Evolutionary conservation across 2,888 invertebrate genomes (phyloP).

Genomic region (Pelosia muscerda): DNA sequence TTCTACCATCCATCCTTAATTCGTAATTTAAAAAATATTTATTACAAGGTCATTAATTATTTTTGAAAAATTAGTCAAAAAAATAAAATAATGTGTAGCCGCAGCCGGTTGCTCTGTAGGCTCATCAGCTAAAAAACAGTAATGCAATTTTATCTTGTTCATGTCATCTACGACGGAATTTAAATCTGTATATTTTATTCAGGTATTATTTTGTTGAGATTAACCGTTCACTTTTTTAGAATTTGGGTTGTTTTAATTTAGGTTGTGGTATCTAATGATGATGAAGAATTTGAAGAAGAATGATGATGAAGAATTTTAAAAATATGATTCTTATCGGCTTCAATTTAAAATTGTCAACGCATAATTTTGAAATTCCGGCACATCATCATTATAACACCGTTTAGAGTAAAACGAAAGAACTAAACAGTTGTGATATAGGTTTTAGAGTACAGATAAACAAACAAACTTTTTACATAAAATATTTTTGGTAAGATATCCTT

Average conservation of each 20-base stretch:
- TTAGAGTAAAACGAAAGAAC: too few relatives aligned
- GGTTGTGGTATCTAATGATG: neutral
- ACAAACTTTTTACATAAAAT: too few relatives aligned
- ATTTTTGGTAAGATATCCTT: too few relatives aligned
- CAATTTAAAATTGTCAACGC: neutral
- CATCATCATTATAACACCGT: too few relatives aligned
- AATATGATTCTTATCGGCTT: neutral
- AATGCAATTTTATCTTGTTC: constrained; percentile 2
- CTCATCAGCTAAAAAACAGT: neutral
- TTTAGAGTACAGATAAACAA: too few relatives aligned
- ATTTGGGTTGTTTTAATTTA: neutral
- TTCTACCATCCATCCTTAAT: neutral
- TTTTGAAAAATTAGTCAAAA: neutral
- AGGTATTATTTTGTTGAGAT: constrained; percentile 5
- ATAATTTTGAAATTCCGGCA: neutral
- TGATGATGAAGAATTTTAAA: neutral
- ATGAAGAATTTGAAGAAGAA: neutral
- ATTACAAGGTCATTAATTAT: neutral
- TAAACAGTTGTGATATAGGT: too few relatives aligned
- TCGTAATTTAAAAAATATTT: neutral
- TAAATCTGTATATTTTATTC: neutral
- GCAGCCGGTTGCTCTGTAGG: neutral
- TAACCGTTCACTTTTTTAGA: neutral
- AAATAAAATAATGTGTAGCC: neutral
- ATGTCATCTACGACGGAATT: constrained; percentile 2